Evolutionary conservation across 2,797 vertebrate species (phyloP), one percentile per base, ranked within the genome.

Genomic region (Mastacembelus armatus): DNA sequence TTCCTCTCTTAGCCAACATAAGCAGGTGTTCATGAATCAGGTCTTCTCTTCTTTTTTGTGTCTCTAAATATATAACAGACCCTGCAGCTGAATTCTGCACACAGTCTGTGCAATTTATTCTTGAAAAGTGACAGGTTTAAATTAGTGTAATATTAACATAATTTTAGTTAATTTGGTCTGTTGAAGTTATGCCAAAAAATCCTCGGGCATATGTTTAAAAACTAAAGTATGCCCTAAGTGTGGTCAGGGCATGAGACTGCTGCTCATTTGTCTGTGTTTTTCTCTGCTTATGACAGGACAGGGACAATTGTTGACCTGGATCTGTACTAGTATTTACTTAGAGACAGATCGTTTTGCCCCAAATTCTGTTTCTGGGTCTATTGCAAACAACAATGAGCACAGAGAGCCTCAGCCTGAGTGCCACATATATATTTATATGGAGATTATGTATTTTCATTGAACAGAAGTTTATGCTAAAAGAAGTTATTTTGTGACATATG

Each of bases 231-330:
- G 33, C 26, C 11, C 11, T 29, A 56, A 59, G 40, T 2, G 16
- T 5, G 29, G 32, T 22, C 38, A 29, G 54, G 66, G 79, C 61
- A 33, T 54, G 29, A 61, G 65, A 57, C 10, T 48, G 27, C 19
- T 48, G 55, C 7, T 65, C 59, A 43, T 73, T 45, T 70, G 49
- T 81, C 55, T 58, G 24, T 30, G 24, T 50, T 27, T 65, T 50
- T 66, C 55, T 68, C 44, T 33, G 21, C 35, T 69, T 63, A 29
- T 49, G 71, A 77, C 72, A 74, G 66, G 51, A 74, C 5, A 9
- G n/a, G 71, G 69, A 73, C 78, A 82, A 75, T 68, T 38, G 68
- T 27, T 86, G 80, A 65, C 80, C 85, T 85, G 66, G 62, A 84
- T 90, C 65, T 79, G 65, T 39, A 70, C 32, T 71, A 67, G 21